Evolutionary conservation across 2,113 vertebrate species (phyloP).

Genomic region (Spilogale gracilis): DNA sequence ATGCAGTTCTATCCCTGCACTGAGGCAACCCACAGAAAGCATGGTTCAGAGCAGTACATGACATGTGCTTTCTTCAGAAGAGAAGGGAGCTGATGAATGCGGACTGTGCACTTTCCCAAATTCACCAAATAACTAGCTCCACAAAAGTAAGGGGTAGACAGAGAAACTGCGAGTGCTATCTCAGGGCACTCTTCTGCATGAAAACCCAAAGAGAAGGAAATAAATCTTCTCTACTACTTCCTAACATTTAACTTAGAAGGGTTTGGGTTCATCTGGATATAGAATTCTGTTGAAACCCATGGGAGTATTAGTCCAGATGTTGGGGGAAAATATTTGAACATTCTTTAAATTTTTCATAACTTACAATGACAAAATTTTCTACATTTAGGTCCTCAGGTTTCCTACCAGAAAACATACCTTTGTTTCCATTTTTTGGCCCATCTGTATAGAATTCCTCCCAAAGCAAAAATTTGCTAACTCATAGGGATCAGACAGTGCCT

Average conservation of each 20-base stretch:
- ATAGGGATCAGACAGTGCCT: neutral
- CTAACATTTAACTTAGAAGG: neutral
- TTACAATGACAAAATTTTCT: neutral
- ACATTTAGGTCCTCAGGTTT: neutral
- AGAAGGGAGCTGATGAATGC: neutral
- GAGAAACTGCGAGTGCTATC: neutral
- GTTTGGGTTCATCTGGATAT: neutral
- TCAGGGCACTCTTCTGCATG: neutral
- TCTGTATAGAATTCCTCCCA: neutral
- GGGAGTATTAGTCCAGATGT: neutral
- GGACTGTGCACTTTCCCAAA: neutral
- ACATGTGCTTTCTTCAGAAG: neutral
- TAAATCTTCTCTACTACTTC: neutral
- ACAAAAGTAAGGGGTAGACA: neutral
- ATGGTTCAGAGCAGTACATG: accelerated
- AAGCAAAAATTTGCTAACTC: neutral
- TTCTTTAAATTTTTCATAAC: neutral
- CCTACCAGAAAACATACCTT: neutral
- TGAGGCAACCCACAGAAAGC: too few relatives aligned
- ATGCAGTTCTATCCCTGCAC: neutral
- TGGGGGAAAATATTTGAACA: neutral
- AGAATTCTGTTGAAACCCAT: neutral
- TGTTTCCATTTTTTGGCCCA: neutral
- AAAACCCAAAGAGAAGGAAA: neutral
- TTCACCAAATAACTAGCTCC: neutral